These are phyloP conservation scores for Strigamia maritima DNA, from an alignment of 2,888 invertebrate species.

Conservation along the genomic window DNA sequence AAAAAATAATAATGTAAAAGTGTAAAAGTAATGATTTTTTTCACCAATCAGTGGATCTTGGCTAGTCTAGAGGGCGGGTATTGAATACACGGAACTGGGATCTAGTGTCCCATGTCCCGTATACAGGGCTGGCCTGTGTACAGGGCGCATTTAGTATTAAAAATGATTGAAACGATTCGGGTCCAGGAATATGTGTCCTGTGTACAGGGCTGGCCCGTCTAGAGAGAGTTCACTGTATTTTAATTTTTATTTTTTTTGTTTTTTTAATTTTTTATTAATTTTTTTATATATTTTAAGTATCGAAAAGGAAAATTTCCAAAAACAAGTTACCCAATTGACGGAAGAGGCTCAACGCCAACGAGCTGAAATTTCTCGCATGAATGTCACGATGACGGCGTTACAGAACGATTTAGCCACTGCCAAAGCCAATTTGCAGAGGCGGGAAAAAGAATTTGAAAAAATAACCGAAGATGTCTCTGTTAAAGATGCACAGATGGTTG, in stretches of 20 bases:
- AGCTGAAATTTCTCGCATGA: constrained; percentile 49
- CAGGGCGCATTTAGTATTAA: no score
- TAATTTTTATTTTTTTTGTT: not conserved
- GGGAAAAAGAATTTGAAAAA: constrained; percentile 42
- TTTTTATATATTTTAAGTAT: constrained; percentile 39
- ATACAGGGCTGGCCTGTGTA: no score
- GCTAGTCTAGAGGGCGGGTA: no score
- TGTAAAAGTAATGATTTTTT: no score
- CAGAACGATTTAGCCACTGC: constrained; percentile 42
- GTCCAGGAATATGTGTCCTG: no score
- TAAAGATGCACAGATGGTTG: constrained; percentile 66
- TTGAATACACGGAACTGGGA: no score
- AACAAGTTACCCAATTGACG: constrained; percentile 49
- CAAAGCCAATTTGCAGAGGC: constrained; percentile 44
- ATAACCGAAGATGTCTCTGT: constrained; percentile 48
- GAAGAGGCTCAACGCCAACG: constrained; percentile 47
- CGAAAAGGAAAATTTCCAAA: constrained; percentile 58
- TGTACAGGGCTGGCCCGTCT: no score
- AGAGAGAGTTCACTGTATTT: no score
- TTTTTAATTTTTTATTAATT: not conserved
- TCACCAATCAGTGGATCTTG: no score
- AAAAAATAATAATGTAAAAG: no score
- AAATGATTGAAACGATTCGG: no score
- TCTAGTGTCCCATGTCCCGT: no score
- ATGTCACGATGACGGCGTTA: constrained; percentile 67